Base-by-base conservation (phyloP, 1,140 invertebrate species). In the Teleogryllus occipitalis region DNA sequence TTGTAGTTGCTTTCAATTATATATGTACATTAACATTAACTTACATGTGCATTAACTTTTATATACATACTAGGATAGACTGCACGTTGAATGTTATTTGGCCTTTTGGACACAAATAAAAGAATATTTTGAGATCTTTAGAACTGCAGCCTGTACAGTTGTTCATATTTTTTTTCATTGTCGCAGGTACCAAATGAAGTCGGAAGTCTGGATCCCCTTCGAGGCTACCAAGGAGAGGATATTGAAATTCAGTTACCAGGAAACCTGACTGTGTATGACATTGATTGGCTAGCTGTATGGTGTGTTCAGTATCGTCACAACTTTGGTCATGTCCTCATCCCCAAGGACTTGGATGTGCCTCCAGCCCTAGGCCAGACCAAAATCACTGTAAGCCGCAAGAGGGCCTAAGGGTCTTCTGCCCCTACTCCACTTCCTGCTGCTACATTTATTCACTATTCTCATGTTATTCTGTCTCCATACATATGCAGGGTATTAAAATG, bases 211-310 rank as follows among this genome's bases (percentile, higher is more conserved):
- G 90, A 94, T 75, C 91, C 93, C 4, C 87, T 97, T 39, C 89
- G 92, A 6, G 91, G 92, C 0, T 98, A 98, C 85, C 92, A 94
- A 83, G 95, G 95, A 0, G 94, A 97, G 84, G 95, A 97, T 84
- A 96, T 98, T 65, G 95, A 96, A 85, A 92, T 96, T 78, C 93
- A 95, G 81, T 85, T 98, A 72, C 96, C 96, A 0, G 92, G 91
- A 18, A 92, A 93, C 81, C 84, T 96, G 81, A 97, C 95, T 0
- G 93, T 96, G 8, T 94, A 96, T 85, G 94, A 97, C 85, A 95
- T 98, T 78, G 94, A 97, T 84, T 97, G 95, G 95, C 87, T 97
- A n/a, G 89, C 93, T 0, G 91, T 97, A 0, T 98, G 95, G 94
- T 96, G 94, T 84, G 91, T 95, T 10, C 88, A 92, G 84, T 95